Evolutionary conservation across 2,888 invertebrate genomes (phyloP).

Genomic region (Eupithecia centaureata): DNA sequence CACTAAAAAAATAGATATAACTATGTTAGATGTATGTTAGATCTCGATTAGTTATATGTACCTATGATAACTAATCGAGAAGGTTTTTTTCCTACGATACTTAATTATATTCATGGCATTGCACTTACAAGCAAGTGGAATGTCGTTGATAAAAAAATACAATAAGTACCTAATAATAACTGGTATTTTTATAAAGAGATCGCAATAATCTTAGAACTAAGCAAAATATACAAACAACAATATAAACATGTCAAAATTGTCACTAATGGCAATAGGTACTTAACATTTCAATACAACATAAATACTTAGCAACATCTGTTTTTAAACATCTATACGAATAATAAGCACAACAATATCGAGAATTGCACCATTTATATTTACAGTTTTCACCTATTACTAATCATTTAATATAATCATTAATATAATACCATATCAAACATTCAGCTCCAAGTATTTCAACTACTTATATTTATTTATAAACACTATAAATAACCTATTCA

Average conservation of each 20-base stretch:
- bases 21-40: no score
- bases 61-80: no score
- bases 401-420: no score
- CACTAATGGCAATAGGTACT: slow-evolving; percentile 48
- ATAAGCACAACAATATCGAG: slow-evolving; percentile 6
- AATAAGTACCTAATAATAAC: slow-evolving; percentile 43
- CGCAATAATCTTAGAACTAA: slow-evolving; percentile 36
- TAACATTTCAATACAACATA: slow-evolving; percentile 26
- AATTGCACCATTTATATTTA: slow-evolving; percentile 20
- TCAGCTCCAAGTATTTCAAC: neutral
- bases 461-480: neutral
- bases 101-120: slow-evolving; percentile 44
- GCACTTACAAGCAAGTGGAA: slow-evolving; percentile 71
- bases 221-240: slow-evolving; percentile 50
- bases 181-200: slow-evolving; percentile 51
- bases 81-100: no score
- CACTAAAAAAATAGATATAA: no score
- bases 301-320: neutral
- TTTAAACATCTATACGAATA: neutral
- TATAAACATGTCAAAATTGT: slow-evolving; percentile 34
- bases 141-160: slow-evolving; percentile 57
- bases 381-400: slow-evolving; percentile 7
- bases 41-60: no score
- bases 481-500: neutral
- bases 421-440: neutral